Evolutionary conservation across 2,113 vertebrate species (phyloP).

Genomic region (Sprattus sprattus): DNA sequence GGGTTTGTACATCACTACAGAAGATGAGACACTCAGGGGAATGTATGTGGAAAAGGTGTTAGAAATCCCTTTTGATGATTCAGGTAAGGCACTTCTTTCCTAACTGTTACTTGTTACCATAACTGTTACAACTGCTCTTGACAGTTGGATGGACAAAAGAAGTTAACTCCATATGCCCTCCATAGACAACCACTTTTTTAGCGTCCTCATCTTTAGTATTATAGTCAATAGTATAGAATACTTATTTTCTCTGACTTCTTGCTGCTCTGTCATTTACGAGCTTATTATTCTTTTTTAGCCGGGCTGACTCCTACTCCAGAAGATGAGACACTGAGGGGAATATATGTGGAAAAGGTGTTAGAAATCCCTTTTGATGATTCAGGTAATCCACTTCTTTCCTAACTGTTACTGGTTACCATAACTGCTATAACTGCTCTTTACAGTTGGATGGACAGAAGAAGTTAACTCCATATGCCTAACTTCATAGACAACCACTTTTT

Average conservation of each 20-base stretch:
- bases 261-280: no score
- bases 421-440: no score
- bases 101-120: no score
- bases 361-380: neutral
- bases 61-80: neutral
- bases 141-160: no score
- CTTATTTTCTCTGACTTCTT: neutral
- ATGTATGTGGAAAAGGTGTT: neutral
- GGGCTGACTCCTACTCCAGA: neutral
- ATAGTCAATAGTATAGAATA: neutral
- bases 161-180: no score
- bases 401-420: no score
- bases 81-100: neutral
- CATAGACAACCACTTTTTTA: neutral
- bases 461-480: no score
- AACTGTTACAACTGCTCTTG: no score
- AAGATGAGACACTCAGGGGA: neutral
- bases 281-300: neutral
- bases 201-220: neutral
- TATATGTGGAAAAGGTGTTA: neutral
- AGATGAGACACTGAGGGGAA: neutral
- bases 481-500: neutral
- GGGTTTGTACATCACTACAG: neutral
- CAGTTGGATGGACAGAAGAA: no score
- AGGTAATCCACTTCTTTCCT: neutral